phyloP scores from a whole-genome alignment of 2,888 invertebrate genomes.

The Athalia rosae region DNA sequence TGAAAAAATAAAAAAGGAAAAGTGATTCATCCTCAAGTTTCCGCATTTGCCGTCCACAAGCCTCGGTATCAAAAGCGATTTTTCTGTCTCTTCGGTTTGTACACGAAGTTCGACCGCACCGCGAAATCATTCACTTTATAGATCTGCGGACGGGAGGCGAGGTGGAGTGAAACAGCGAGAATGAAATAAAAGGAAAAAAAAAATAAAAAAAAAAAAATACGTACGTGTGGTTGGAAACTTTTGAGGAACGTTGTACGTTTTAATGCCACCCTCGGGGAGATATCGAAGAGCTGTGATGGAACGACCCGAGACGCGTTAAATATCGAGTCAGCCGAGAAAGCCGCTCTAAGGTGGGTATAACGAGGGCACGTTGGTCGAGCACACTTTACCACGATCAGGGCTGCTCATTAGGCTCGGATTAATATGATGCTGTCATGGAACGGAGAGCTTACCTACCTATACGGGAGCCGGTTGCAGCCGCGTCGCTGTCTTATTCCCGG shows the following conservation, averaged over 20 bases:
- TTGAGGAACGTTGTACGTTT: slow-evolving; percentile 39
- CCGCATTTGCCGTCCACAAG: slow-evolving; percentile 8
- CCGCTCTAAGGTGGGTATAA: slow-evolving; percentile 50
- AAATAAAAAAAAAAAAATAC: slow-evolving; percentile 21
- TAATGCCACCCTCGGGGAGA: slow-evolving; percentile 49
- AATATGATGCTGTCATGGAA: slow-evolving; percentile 67
- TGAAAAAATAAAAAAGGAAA: no score
- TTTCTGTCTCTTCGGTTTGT: background rate
- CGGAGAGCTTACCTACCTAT: slow-evolving; percentile 50
- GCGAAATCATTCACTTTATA: slow-evolving; percentile 38
- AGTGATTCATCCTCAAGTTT: no score
- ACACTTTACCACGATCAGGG: slow-evolving; percentile 52
- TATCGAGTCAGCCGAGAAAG: slow-evolving; percentile 60
- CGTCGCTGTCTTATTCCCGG: slow-evolving; percentile 29
- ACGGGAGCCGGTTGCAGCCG: slow-evolving; percentile 37
- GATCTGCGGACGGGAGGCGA: slow-evolving; percentile 38
- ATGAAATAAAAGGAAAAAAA: background rate
- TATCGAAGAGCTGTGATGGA: slow-evolving; percentile 66
- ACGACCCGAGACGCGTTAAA: slow-evolving; percentile 65
- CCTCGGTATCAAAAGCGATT: slow-evolving; percentile 21
- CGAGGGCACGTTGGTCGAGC: slow-evolving; percentile 55
- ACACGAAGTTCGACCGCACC: background rate
- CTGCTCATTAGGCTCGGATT: slow-evolving; percentile 70
- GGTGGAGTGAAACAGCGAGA: slow-evolving; percentile 48
- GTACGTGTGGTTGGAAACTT: slow-evolving; percentile 27